Conservation (phyloP, 2,113 vertebrate genomes). For the Illadopsis cleaveri region DNA sequence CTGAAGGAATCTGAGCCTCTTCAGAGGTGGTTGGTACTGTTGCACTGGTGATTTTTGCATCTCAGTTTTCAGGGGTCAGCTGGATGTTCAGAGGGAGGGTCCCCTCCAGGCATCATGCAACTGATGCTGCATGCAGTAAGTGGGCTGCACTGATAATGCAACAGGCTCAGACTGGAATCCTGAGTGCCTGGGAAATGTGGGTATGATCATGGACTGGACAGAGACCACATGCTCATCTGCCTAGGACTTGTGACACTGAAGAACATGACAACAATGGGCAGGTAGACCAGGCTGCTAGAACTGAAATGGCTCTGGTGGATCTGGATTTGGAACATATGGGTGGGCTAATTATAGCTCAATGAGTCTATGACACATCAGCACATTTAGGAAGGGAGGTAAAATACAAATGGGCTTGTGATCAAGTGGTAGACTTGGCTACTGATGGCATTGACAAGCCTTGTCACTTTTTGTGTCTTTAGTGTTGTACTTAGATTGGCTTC, state of each 20-base stretch:
- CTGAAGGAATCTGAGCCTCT: background rate
- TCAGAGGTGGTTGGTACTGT: background rate
- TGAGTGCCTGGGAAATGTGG: background rate
- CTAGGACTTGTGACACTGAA: too few relatives aligned
- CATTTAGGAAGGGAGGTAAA: background rate
- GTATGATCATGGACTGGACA: background rate
- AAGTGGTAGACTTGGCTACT: background rate
- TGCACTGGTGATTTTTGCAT: background rate
- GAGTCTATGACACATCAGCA: background rate
- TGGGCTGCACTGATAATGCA: background rate
- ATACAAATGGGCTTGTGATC: background rate
- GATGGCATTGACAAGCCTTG: background rate
- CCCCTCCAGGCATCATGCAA: background rate
- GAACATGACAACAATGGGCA: background rate
- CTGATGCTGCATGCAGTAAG: background rate
- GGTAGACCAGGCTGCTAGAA: background rate
- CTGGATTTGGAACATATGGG: background rate
- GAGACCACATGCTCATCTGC: background rate
- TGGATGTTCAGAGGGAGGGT: background rate
- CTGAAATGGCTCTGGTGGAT: background rate
- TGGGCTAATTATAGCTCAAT: background rate
- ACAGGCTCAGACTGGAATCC: rapidly evolving
- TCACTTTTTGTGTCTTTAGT: background rate
- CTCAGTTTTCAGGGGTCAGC: background rate
- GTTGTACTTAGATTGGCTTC: background rate